A percentile compares a stretch with the other conserved stretches of the same genome.
These are phyloP conservation scores for Pseudachorutes palmiensis DNA, from an alignment of 1,140 invertebrate genomes.

Conservation along the genomic window DNA sequence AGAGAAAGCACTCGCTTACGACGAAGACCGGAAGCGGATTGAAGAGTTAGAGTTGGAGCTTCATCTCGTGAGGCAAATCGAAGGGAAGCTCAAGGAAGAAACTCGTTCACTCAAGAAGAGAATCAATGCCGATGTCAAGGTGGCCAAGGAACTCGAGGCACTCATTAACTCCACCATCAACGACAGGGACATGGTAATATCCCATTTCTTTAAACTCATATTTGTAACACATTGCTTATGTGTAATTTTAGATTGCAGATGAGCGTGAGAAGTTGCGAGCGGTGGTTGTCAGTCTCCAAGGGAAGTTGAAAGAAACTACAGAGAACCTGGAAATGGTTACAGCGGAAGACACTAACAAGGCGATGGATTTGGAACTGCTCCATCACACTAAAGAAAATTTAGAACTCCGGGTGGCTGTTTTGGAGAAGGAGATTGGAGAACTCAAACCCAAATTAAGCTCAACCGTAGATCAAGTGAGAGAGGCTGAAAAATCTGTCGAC, in stretches of 20 bases:
- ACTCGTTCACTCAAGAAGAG: slow-evolving; percentile 24
- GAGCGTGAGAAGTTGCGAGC: slow-evolving; percentile 26
- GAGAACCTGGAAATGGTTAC: slow-evolving; percentile 26
- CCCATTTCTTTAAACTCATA: not conserved
- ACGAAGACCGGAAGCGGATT: slow-evolving; percentile 29
- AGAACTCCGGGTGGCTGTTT: not conserved
- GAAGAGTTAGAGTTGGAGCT: slow-evolving; percentile 34
- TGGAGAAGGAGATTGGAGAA: slow-evolving; percentile 27
- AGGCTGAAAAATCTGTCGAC: not conserved
- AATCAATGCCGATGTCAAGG: slow-evolving; percentile 22
- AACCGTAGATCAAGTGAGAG: not conserved
- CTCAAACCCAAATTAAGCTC: slow-evolving; percentile 20
- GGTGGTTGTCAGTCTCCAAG: slow-evolving; percentile 18
- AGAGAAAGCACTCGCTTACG: slow-evolving; percentile 34
- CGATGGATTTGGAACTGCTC: slow-evolving; percentile 23
- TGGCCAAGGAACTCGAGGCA: slow-evolving; percentile 20
- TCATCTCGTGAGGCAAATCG: slow-evolving; percentile 24
- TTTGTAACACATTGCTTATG: not conserved
- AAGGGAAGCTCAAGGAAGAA: slow-evolving; percentile 31
- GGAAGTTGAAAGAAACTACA: slow-evolving; percentile 15
- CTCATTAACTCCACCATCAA: slow-evolving; percentile 26
- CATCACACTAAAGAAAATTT: slow-evolving; percentile 21
- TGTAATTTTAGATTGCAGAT: slow-evolving; percentile 22
- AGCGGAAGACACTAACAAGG: slow-evolving; percentile 4
- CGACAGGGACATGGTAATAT: slow-evolving; percentile 28